These are phyloP conservation scores for Synanthedon vespiformis DNA, from an alignment of 2,888 invertebrate species.

Conservation along the genomic window DNA sequence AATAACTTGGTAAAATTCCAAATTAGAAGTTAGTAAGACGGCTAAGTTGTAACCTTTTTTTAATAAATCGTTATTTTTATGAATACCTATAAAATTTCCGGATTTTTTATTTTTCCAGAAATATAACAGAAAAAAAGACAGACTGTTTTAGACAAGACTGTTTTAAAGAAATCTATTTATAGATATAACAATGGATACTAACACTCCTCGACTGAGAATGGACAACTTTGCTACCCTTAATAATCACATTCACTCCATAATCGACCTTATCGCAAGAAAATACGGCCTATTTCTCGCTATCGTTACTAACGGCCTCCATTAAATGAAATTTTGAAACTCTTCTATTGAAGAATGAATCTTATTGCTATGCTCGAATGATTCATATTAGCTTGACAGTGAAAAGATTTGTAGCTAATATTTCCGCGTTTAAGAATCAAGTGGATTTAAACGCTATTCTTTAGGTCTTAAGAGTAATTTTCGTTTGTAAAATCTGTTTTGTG, in stretches of 20 bases:
- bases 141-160: too few relatives aligned
- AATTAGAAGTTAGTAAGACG: too few relatives aligned
- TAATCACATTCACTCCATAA: conserved; percentile 23
- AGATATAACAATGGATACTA: conserved; percentile 34
- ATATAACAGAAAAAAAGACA: too few relatives aligned
- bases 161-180: conserved; percentile 13
- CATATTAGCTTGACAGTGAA: neutral
- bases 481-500: neutral
- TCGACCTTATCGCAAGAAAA: conserved; percentile 10
- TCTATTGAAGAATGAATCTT: neutral
- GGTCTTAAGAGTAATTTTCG: neutral
- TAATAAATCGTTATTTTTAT: too few relatives aligned
- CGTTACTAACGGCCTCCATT: conserved; percentile 23
- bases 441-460: neutral
- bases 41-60: too few relatives aligned
- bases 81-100: too few relatives aligned
- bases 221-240: conserved; percentile 32
- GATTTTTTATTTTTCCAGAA: too few relatives aligned
- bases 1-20: too few relatives aligned
- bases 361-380: neutral
- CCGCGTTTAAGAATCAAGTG: neutral
- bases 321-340: conserved; percentile 14
- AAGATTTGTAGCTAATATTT: neutral
- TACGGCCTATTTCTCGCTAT: conserved; percentile 13
- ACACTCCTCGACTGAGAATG: conserved; percentile 37